phyloP scores from a whole-genome alignment of 2,113 vertebrate genomes.

The Chrysochloris asiatica region DNA sequence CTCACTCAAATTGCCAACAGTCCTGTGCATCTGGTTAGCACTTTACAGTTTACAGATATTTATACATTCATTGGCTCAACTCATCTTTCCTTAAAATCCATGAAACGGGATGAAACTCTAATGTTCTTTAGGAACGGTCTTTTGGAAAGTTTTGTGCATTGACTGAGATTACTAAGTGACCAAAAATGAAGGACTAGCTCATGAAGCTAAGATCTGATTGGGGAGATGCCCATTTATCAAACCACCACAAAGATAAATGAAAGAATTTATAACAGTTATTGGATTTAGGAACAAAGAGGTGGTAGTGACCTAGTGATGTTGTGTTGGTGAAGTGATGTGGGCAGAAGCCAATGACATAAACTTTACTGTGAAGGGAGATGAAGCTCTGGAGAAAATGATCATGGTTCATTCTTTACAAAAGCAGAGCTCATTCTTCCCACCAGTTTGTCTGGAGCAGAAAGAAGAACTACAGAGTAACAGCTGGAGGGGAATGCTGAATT shows the following conservation, averaged over 20 bases:
- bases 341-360: neutral
- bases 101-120: neutral
- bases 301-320: neutral
- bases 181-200: neutral
- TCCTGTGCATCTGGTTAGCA: neutral
- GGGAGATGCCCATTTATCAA: neutral
- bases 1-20: neutral
- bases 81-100: neutral
- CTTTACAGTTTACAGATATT: neutral
- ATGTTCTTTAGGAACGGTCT: neutral
- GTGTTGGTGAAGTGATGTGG: neutral
- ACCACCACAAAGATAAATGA: neutral
- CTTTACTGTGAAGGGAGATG: neutral
- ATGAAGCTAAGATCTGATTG: neutral
- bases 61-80: neutral
- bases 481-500: neutral
- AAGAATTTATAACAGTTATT: neutral
- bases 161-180: neutral
- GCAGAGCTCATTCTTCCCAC: no score
- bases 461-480: neutral
- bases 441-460: neutral
- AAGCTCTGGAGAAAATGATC: neutral
- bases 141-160: neutral
- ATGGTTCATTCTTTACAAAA: neutral
- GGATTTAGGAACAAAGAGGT: neutral